Evolutionary conservation across 2,113 vertebrate genomes (phyloP), one percentile per base, ranked within the genome.

Genomic region (Stegostoma tigrinum): DNA sequence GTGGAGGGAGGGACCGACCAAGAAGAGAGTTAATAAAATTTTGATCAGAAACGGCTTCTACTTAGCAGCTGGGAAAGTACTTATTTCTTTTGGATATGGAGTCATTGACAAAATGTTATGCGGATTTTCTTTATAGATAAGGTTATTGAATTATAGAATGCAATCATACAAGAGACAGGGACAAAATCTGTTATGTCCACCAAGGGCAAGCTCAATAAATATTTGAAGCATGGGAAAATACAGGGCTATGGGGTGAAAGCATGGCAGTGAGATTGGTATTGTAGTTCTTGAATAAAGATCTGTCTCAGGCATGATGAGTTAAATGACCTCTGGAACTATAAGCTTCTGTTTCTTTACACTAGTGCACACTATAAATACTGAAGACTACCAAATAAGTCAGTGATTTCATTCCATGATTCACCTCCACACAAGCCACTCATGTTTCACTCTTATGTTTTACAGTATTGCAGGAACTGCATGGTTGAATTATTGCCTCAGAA

Each of bases 401-500:
- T 67, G n/a, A 93, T 67, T 93, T 64, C 66, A 67, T 93, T 93
- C 61, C 7, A 23, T 38, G 64, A 93, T 66, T 38, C 89, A 66
- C 61, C 80, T 93, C 89, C 61, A 17, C 30, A 64, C 30, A 91
- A n/a, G 30, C 30, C 64, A 19, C 55, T 64, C 89, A 67, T 66
- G 64, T 34, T 64, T 66, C 80, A 83, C 38, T 83, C 19, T 83
- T 83, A 21, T 83, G 80, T 17, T 45, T 83, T 83, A 83, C 1
- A 83, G 42, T 83, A 83, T 83, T 19, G 42, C 89, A 93, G 19
- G 27, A 90, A 19, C 34, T 66, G 89, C 89, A 61, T 93, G 61
- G 61, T 42, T 93, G 89, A 93, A 93, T 93, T 93, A 93, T 64
- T 93, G 89, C 89, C 61, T 66, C n/a, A 64, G 67, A 93, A 66